Percentiles rank a stretch among this genome's conserved stretches.
Conservation (phyloP, 2,113 vertebrate genomes). For the Capreolus pygargus region DNA sequence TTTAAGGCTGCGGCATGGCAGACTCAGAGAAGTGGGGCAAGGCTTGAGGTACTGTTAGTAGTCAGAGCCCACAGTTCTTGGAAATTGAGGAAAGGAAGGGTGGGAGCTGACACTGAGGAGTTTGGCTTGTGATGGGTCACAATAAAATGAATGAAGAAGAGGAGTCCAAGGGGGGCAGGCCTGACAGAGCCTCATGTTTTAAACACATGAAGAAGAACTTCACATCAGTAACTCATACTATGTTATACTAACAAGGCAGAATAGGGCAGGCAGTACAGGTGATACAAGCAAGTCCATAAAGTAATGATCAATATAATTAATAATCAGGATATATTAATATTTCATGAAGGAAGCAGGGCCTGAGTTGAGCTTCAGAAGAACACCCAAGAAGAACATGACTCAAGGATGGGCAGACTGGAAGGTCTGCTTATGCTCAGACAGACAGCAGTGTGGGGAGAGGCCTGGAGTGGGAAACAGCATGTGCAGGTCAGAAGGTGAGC, state of each 20-base stretch:
- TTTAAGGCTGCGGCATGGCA: background rate
- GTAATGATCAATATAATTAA: background rate
- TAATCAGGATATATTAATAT: background rate
- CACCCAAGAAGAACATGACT: background rate
- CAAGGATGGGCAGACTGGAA: background rate
- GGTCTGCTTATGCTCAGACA: background rate
- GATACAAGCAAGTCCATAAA: background rate
- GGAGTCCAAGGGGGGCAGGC: background rate
- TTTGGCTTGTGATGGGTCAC: background rate
- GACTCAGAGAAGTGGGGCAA: background rate
- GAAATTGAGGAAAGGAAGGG: background rate
- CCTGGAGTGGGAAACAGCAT: fast-evolving
- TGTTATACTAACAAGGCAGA: background rate
- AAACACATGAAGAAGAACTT: background rate
- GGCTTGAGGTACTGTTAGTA: background rate
- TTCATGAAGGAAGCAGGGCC: background rate
- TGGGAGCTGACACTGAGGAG: background rate
- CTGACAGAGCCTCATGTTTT: background rate
- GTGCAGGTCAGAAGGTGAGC: background rate
- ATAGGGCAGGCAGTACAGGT: no score
- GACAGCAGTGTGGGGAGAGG: fast-evolving
- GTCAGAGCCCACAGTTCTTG: background rate
- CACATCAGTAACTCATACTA: background rate
- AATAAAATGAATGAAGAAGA: background rate
- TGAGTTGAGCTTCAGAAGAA: background rate